These are phyloP conservation scores for Protomyctophum bolini DNA, from an alignment of 2,113 vertebrate species.

Conservation along the genomic window DNA sequence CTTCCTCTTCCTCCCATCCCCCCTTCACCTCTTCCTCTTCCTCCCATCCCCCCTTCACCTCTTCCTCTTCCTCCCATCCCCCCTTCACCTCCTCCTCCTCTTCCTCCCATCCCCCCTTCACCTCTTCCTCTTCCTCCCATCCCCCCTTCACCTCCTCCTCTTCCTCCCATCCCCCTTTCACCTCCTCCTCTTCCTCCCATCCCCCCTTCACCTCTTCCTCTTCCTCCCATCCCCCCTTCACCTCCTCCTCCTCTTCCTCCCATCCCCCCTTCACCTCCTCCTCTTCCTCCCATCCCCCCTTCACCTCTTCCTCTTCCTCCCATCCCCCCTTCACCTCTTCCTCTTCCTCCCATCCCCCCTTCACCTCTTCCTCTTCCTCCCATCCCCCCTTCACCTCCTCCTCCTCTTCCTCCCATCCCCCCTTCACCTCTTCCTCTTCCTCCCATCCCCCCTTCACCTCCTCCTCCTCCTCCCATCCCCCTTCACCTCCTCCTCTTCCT, in stretches of 20 bases:
- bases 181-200: slow-evolving; percentile 38
- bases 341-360: slow-evolving; percentile 19
- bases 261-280: neutral
- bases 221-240: neutral
- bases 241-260: too few relatives aligned
- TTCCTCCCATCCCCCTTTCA: slow-evolving; percentile 19
- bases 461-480: too few relatives aligned
- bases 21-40: neutral
- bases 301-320: too few relatives aligned
- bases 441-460: neutral
- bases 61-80: neutral
- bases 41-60: neutral
- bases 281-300: too few relatives aligned
- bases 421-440: too few relatives aligned
- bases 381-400: neutral
- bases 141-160: too few relatives aligned
- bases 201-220: neutral
- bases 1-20: slow-evolving; percentile 36
- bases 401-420: neutral
- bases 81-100: neutral
- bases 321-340: too few relatives aligned
- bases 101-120: too few relatives aligned
- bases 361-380: slow-evolving; percentile 32
- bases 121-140: too few relatives aligned
- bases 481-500: too few relatives aligned